These are phyloP conservation scores for Lepidocolaptes lacrymiger DNA, from an alignment of 2,797 vertebrate genomes.

Conservation along the genomic window DNA sequence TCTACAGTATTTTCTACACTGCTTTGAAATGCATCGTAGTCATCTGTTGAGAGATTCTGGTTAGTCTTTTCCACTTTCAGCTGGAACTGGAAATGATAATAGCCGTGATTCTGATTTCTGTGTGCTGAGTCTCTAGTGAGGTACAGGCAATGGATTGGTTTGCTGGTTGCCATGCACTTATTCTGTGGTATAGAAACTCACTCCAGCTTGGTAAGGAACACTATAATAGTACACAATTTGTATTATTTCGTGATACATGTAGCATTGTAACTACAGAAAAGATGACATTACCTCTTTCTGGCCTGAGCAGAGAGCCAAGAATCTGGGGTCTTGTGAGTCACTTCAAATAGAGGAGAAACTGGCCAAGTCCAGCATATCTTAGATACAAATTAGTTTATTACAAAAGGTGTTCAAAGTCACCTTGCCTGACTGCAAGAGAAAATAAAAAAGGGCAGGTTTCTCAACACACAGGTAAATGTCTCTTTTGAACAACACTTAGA, in stretches of 20 bases:
- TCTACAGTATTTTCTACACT: neutral
- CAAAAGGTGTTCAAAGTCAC: neutral
- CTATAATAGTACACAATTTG: neutral
- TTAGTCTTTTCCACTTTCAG: neutral
- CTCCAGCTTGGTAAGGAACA: neutral
- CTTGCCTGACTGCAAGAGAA: neutral
- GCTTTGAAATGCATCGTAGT: neutral
- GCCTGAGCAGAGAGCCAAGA: neutral
- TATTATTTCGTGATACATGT: neutral
- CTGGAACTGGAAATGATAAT: neutral
- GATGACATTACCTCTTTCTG: neutral
- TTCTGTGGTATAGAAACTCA: neutral
- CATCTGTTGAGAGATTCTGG: neutral
- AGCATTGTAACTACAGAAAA: neutral
- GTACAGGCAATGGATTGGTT: neutral
- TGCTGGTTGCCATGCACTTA: neutral
- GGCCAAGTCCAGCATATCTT: neutral
- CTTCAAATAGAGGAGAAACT: neutral
- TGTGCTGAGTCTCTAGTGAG: neutral
- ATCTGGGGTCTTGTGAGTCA: neutral
- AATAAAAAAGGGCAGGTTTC: neutral
- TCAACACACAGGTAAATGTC: neutral
- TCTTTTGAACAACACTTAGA: neutral
- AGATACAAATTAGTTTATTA: neutral
- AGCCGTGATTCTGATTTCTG: neutral